These are phyloP conservation scores for Drosophila nannoptera DNA, from an alignment of 1,140 invertebrate species.

Conservation along the genomic window DNA sequence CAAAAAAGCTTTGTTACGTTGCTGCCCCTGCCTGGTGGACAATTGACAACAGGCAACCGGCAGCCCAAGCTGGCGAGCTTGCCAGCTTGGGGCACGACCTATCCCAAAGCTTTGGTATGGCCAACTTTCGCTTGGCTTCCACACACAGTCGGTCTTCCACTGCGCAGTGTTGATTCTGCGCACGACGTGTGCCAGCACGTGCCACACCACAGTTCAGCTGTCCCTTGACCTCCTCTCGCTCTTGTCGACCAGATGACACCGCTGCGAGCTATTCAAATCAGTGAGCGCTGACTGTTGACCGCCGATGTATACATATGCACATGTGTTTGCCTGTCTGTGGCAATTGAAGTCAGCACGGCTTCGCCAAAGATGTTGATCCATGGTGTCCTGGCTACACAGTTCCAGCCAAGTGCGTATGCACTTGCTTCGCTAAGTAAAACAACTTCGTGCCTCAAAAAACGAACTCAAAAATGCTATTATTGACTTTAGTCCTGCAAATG, in stretches of 20 bases:
- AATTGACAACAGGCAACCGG: neutral
- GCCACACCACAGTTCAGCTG: constrained; percentile 66
- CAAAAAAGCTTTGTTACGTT: constrained; percentile 19
- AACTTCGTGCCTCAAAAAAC: constrained; percentile 32
- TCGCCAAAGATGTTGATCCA: neutral
- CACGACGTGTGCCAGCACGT: constrained; percentile 54
- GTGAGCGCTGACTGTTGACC: constrained; percentile 63
- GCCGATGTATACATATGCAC: constrained; percentile 4
- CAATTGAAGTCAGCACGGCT: constrained; percentile 6
- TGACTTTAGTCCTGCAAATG: constrained; percentile 70
- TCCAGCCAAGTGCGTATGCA: constrained; percentile 14
- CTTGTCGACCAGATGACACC: constrained; percentile 10
- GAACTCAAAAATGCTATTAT: constrained; percentile 42
- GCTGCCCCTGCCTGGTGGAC: neutral
- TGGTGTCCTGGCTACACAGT: neutral
- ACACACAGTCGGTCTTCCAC: constrained; percentile 51
- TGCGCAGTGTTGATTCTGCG: constrained; percentile 70
- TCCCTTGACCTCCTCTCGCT: constrained; percentile 22
- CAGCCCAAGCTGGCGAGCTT: too few species aligned
- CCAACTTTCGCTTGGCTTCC: constrained; percentile 35
- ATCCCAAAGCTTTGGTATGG: constrained; percentile 56
- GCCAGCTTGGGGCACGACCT: constrained; percentile 51
- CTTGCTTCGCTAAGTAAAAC: constrained; percentile 10
- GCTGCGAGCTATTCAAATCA: constrained; percentile 57
- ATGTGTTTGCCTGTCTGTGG: neutral